Evolutionary conservation across 2,797 vertebrate genomes (phyloP).

Genomic region (Anabacerthia variegaticeps): DNA sequence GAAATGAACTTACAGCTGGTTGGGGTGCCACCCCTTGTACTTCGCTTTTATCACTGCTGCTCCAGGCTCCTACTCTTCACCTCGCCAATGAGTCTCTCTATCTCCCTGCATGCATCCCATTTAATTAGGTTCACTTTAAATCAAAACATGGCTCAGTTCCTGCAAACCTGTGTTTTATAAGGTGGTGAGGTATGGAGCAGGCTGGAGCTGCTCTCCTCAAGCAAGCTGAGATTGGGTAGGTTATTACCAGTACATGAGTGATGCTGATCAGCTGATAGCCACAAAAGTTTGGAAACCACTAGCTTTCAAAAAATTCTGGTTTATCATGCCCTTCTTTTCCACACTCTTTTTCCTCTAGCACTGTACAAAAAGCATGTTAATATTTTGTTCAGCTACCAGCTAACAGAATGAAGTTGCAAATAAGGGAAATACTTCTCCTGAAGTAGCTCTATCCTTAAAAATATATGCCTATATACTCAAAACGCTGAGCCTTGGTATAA

Average conservation of each 20-base stretch:
- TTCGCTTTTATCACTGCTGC: conserved; percentile 39
- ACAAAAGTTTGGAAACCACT: neutral
- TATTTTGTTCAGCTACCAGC: conserved; percentile 3
- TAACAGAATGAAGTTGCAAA: neutral
- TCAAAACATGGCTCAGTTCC: neutral
- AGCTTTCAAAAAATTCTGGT: neutral
- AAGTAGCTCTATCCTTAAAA: conserved; percentile 7
- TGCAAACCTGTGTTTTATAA: neutral
- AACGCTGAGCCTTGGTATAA: neutral
- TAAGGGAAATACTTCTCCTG: neutral
- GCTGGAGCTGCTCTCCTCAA: neutral
- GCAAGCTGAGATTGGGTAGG: neutral
- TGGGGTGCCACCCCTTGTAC: neutral
- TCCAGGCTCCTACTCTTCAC: conserved; percentile 12
- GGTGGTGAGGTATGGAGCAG: neutral
- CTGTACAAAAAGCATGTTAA: neutral
- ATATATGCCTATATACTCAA: neutral
- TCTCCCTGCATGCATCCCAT: neutral
- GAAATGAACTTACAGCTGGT: conserved; percentile 35
- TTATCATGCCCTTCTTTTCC: neutral
- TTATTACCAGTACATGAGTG: neutral
- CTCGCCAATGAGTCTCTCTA: neutral
- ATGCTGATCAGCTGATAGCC: neutral
- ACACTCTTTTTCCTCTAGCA: neutral
- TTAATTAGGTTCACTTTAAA: conserved; percentile 37